Conservation (phyloP, 2,888 invertebrate species). For the Dione vanillae region DNA sequence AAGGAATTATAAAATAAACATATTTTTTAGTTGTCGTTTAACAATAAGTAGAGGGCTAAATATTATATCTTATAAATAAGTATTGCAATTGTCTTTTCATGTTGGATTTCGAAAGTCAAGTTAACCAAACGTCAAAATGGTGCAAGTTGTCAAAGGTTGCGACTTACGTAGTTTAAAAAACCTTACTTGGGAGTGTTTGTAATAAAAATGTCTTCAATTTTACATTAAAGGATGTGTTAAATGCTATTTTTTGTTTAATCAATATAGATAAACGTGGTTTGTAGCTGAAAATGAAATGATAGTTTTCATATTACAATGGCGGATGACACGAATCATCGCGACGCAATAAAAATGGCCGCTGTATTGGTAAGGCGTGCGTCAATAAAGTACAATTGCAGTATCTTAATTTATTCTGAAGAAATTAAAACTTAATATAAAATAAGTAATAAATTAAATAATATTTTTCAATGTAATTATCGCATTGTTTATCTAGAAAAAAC, state of each 20-base stretch:
- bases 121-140: conserved; percentile 80
- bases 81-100: conserved; percentile 44
- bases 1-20: conserved; percentile 24
- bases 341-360: conserved; percentile 85
- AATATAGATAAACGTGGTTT: conserved; percentile 58
- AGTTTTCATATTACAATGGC: conserved; percentile 78
- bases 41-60: not conserved
- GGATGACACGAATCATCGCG: conserved; percentile 84
- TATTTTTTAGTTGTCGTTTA: not conserved
- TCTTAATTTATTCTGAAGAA: conserved; percentile 42
- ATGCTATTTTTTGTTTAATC: conserved; percentile 56
- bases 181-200: conserved; percentile 69
- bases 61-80: conserved; percentile 40
- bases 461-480: conserved; percentile 21
- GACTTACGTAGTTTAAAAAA: conserved; percentile 76
- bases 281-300: conserved; percentile 61
- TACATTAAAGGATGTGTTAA: conserved; percentile 66
- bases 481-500: conserved; percentile 36
- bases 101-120: conserved; percentile 55
- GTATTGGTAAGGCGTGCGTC: conserved; percentile 83
- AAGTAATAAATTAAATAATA: conserved; percentile 29
- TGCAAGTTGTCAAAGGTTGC: conserved; percentile 77
- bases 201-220: conserved; percentile 62
- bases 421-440: not conserved
- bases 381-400: conserved; percentile 64